phyloP scores from a whole-genome alignment of 2,888 invertebrate species.

The Pseudococcus jackbeardsleyi region DNA sequence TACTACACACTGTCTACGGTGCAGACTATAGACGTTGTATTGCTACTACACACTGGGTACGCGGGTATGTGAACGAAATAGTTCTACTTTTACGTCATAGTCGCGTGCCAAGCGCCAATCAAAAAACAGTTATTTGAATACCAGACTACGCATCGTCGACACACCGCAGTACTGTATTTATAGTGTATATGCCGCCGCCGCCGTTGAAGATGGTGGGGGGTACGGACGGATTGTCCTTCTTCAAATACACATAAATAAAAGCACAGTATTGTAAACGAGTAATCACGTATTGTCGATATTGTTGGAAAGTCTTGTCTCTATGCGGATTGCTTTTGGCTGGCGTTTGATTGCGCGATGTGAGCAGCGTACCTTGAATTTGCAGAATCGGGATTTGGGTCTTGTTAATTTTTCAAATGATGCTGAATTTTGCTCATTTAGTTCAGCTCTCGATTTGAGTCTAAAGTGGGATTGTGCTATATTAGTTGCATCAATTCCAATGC shows the following conservation, averaged over 20 bases:
- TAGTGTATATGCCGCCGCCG: not conserved
- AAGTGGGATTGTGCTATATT: too few species aligned
- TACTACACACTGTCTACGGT: not conserved
- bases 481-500: too few species aligned
- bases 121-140: slow-evolving; percentile 60
- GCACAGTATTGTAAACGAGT: slow-evolving; percentile 6
- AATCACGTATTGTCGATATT: slow-evolving; percentile 57
- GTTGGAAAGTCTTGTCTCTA: not conserved
- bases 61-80: slow-evolving; percentile 37
- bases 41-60: not conserved
- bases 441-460: too few species aligned
- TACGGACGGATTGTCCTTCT: not conserved
- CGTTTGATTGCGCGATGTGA: not conserved
- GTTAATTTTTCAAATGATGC: not conserved
- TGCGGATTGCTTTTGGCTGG: not conserved
- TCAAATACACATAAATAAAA: slow-evolving; percentile 60
- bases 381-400: not conserved
- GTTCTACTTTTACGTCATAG: slow-evolving; percentile 60
- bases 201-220: not conserved
- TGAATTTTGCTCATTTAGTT: not conserved
- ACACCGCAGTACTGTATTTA: not conserved
- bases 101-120: slow-evolving; percentile 62
- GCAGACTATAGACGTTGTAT: slow-evolving; percentile 15
- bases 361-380: not conserved
- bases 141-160: slow-evolving; percentile 48